Base-by-base conservation (phyloP, 2,113 vertebrate genomes). In the Carassius auratus region DNA sequence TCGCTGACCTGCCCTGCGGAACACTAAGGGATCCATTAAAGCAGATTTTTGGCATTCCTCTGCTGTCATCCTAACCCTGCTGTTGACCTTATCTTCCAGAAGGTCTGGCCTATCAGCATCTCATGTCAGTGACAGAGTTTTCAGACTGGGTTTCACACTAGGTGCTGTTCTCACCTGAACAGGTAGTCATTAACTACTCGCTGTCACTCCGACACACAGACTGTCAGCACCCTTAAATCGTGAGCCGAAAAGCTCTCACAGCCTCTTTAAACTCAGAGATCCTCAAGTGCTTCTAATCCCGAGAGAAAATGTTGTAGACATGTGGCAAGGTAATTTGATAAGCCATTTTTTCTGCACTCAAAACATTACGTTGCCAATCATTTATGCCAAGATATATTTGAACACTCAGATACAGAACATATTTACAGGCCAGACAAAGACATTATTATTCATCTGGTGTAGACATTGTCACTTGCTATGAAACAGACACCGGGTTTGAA, bases 21-120 rank as follows among this genome's bases (percentile, higher is more conserved):
- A 74, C 66, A 76, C 42, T 68, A 9, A 15, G 88, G 90, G 92
- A 93, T 93, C 78, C 87, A 94, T 94, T 93, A 91, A 91, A 91
- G 90, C 91, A 89, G 86, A 94, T 94, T 94, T 92, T 91, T 88
- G 86, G 89, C 93, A 93, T 94, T 94, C 93, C 91, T 93, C 83
- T 79, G 86, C 83, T 88, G 89, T 90, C 82, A 88, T 90, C 81
- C 87, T 90, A 93, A 93, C 93, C 93, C 91, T 89, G 86, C 90
- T 95, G 94, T 95, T 95, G 95, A 93, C 90, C 92, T 93, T 93
- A 84, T 92, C 92, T 94, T 90, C 92, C 91, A 93, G 90, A 90
- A 89, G 88, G 88, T 80, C 84, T 86, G 19, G 71, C 85, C 91
- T 85, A 48, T 74, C 64, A 90, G 92, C 91, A 88, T 86, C 90